Percentiles rank a stretch among this genome's conserved stretches.
These are phyloP conservation scores for Chrysotoxum bicinctum DNA, from an alignment of 2,888 invertebrate genomes.

Conservation along the genomic window DNA sequence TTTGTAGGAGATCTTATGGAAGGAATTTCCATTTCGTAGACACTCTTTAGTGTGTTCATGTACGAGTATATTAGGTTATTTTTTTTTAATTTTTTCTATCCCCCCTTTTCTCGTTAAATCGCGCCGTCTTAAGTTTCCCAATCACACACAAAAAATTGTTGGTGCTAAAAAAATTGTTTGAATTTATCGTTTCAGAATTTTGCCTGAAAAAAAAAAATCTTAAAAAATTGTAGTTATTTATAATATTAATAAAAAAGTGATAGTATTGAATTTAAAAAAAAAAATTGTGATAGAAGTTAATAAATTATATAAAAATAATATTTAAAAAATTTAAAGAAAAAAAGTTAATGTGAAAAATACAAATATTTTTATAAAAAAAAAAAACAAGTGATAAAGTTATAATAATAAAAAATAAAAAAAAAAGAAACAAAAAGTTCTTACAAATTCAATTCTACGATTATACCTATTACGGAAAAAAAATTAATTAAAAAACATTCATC, in stretches of 20 bases:
- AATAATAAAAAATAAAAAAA: slow-evolving; percentile 6
- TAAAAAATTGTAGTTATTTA: background rate
- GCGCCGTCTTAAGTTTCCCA: background rate
- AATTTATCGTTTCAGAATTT: slow-evolving; percentile 39
- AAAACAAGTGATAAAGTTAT: slow-evolving; percentile 8
- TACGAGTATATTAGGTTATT: too few relatives aligned
- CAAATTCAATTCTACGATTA: background rate
- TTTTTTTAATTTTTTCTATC: background rate
- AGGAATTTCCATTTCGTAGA: slow-evolving; percentile 22
- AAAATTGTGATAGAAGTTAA: slow-evolving; percentile 51
- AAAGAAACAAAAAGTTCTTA: slow-evolving; percentile 27
- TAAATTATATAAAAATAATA: background rate
- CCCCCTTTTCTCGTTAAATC: background rate
- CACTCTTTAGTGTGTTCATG: background rate
- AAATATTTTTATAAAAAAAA: slow-evolving; percentile 34
- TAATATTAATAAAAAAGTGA: slow-evolving; percentile 36
- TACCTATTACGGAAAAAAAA: background rate
- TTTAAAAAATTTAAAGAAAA: slow-evolving; percentile 10
- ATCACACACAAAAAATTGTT: background rate
- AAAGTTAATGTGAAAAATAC: slow-evolving; percentile 34
- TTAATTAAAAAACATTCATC: slow-evolving; percentile 33
- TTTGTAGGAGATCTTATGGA: slow-evolving; percentile 12
- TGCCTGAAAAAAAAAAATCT: slow-evolving; percentile 15
- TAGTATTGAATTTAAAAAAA: slow-evolving; percentile 45
- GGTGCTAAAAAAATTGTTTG: background rate